Evolutionary conservation across 1,140 invertebrate species (phyloP).

Genomic region (Lithobius niger): DNA sequence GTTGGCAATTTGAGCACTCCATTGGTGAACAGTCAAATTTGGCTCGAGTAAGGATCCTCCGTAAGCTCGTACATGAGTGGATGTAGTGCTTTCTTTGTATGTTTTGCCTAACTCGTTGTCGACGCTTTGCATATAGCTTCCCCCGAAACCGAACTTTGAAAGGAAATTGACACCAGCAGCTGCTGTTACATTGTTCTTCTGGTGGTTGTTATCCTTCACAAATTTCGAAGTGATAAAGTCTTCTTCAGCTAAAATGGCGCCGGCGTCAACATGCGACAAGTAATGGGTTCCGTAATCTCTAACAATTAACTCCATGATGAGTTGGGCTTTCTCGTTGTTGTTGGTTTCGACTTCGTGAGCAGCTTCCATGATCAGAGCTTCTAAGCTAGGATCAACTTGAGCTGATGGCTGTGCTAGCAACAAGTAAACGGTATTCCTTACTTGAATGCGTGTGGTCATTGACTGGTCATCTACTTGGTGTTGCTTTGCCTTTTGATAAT

Average conservation of each 20-base stretch:
- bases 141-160: neutral
- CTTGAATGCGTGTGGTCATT: neutral
- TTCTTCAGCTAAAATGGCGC: constrained; percentile 17
- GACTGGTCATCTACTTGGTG: neutral
- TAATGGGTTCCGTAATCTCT: constrained; percentile 26
- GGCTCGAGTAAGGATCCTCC: neutral
- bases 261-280: constrained; percentile 18
- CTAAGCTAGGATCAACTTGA: constrained; percentile 13
- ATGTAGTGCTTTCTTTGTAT: neutral
- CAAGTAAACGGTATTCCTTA: neutral
- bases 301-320: constrained; percentile 14
- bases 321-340: constrained; percentile 16
- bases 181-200: neutral
- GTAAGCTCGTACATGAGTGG: too few relatives aligned
- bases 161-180: neutral
- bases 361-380: constrained; percentile 17
- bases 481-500: neutral
- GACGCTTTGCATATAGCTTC: neutral
- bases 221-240: constrained; percentile 2
- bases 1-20: neutral
- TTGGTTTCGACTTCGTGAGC: constrained; percentile 16
- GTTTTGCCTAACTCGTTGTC: neutral
- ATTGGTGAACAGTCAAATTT: neutral
- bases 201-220: neutral
- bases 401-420: neutral